Base-by-base conservation (phyloP, 2,797 vertebrate species). In the Syngnathus rostellatus region DNA sequence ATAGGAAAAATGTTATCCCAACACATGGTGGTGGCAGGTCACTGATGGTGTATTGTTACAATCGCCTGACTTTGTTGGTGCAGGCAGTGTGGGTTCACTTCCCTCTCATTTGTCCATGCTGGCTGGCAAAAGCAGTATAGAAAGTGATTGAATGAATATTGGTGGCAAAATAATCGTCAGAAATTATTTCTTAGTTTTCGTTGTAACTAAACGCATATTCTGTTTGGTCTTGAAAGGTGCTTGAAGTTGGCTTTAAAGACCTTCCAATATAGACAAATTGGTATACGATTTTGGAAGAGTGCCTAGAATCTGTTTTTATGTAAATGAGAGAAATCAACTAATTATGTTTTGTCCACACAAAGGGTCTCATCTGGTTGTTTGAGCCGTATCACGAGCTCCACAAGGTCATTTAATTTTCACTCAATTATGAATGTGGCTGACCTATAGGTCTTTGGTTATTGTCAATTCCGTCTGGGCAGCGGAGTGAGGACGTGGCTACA, bases 361-460 rank as follows among this genome's bases (percentile, higher is more conserved):
- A 0, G 31, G 76, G 83, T 73, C 86, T 85, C 84, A 82, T 87
- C 86, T 87, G 87, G 76, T 68, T 62, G 39, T 57, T 23, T 65
- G 46, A 59, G 73, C 68, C 71, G 68, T 72, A 68, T 75, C 65
- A 64, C 79, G 75, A 50, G 64, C 62, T 69, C 73, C 66, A 77
- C 73, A 72, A 69, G 71, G 69, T 37, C 70, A 63, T 81, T 88
- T 83, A 66, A 79, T 85, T 83, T 77, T 62, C 70, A 61, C 69
- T 80, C 74, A 66, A 75, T 86, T 82, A 78, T 81, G 69, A 69
- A 64, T 72, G 73, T 63, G 73, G 75, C 79, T 76, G 76, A 80
- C 76, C 78, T 81, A 79, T 87, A 76, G 79, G 65, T 89, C 83
- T 74, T 68, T 73, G 64, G 68, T 87, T 84, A 88, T 81, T 81